Conservation (phyloP, 2,888 invertebrate genomes). For the Drosophila villosipedis region DNA sequence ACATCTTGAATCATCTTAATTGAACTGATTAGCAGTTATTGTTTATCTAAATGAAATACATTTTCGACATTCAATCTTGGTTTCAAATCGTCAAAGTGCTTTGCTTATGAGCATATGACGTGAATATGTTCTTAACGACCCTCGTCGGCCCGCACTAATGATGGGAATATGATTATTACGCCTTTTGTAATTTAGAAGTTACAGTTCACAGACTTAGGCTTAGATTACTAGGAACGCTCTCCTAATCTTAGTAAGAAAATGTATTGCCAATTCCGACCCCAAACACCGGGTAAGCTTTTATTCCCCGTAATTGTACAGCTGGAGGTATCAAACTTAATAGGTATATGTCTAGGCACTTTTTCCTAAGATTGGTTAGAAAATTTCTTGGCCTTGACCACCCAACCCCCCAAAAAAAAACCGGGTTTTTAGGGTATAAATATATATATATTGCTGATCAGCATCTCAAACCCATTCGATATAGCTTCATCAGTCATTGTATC, state of each 20-base stretch:
- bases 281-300: not conserved
- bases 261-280: no score
- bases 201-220: not conserved
- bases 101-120: not conserved
- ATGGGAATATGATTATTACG: not conserved
- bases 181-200: not conserved
- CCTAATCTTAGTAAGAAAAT: not conserved
- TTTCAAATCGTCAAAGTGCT: not conserved
- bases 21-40: not conserved
- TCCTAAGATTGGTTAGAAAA: no score
- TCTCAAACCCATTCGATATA: no score
- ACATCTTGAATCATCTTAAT: not conserved
- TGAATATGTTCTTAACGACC: not conserved
- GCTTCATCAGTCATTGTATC: no score
- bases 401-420: no score
- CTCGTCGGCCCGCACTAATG: not conserved
- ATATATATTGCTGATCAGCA: no score
- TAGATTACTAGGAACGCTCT: not conserved
- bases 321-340: not conserved
- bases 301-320: not conserved
- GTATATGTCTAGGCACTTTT: not conserved
- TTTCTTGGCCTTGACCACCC: no score
- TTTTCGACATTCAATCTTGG: not conserved
- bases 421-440: no score
- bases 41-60: not conserved